Base-by-base conservation (phyloP, 1,140 invertebrate species). In the Scaptomyza pallida region DNA sequence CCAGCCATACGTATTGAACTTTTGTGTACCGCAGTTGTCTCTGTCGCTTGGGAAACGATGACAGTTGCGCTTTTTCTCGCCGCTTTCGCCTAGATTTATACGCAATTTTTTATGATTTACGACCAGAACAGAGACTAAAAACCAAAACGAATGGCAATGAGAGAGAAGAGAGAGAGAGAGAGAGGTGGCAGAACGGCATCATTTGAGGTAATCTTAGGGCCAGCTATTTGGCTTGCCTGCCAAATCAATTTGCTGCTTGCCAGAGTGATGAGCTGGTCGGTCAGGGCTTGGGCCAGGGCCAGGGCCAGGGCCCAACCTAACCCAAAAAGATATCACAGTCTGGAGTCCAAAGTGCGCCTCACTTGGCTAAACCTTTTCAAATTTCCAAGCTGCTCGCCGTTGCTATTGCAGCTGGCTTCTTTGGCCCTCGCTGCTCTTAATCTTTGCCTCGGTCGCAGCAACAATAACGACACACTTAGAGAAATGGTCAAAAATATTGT, bases 31-130 rank as follows among this genome's bases (percentile, higher is more conserved):
- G 62, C 43, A 26, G 16, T 55, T 43, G 41, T 30, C 41, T 35
- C 26, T 23, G 23, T 62, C 17, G 30, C 33, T 23, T 3, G 37
- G 15, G 64, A 85, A 83, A 85, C 72, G 80, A 86, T 83, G 80
- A 86, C 80, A 86, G 81, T 85, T 86, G 81, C 72, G 81, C 60
- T 86, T 85, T 77, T 57, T 70, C 60, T 30, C 45, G 55, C 56
- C 47, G 56, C 62, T 61, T 43, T 62, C 40, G 64, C 16, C 56
- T 67, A 69, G 78, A 81, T 81, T 81, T 81, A 81, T 81, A 59
- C 55, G 72, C 67, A 44, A 62, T 74, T 69, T 80, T 79, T 79
- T 80, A 81, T 80, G 72, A 80, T 80, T 80, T 81, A 73, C 72
- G 78, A 80, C 61, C 16, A 47, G 70, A 72, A 19, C 8, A 26